Percentiles rank a stretch among this genome's conserved stretches.
Conservation (phyloP, 2,113 vertebrate species). For the Siniperca chuatsi region DNA sequence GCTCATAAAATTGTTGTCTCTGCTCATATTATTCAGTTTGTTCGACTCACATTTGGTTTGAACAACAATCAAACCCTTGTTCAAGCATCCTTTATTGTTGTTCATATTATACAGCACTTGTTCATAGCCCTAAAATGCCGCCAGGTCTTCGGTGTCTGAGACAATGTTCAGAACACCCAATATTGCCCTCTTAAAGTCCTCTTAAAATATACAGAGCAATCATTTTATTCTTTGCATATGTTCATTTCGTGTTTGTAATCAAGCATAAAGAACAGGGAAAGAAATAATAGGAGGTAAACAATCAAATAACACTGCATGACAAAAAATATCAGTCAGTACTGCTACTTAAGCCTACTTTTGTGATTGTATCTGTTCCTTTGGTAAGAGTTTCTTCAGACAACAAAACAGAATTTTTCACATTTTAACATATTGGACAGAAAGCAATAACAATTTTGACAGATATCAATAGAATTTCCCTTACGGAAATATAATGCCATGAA, state of each 20-base stretch:
- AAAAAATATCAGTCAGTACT: conserved; percentile 51
- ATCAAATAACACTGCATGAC: conserved; percentile 71
- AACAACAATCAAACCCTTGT: conserved; percentile 50
- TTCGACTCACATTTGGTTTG: conserved; percentile 40
- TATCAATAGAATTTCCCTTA: conserved; percentile 38
- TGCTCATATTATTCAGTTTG: conserved; percentile 20
- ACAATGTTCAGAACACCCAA: conserved; percentile 42
- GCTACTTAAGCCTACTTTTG: conserved; percentile 54
- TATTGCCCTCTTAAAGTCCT: conserved; percentile 69
- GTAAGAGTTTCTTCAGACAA: conserved; percentile 51
- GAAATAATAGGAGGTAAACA: conserved; percentile 49
- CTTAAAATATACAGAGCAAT: conserved; percentile 56
- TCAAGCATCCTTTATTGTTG: conserved; percentile 68
- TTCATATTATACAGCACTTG: conserved; percentile 53
- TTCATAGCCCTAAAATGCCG: conserved; percentile 71
- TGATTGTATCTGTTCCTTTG: conserved; percentile 68
- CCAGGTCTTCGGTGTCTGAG: conserved; percentile 22
- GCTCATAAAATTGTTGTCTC: conserved; percentile 47
- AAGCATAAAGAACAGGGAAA: conserved; percentile 55
- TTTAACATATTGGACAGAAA: conserved; percentile 42
- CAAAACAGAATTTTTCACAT: conserved; percentile 43
- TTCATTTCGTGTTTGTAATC: conserved; percentile 66
- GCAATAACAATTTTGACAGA: conserved; percentile 33
- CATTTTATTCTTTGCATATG: conserved; percentile 59
- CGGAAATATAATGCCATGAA: conserved; percentile 56